Evolutionary conservation across 2,888 invertebrate species (phyloP).

Genomic region (Drosophila rellima): DNA sequence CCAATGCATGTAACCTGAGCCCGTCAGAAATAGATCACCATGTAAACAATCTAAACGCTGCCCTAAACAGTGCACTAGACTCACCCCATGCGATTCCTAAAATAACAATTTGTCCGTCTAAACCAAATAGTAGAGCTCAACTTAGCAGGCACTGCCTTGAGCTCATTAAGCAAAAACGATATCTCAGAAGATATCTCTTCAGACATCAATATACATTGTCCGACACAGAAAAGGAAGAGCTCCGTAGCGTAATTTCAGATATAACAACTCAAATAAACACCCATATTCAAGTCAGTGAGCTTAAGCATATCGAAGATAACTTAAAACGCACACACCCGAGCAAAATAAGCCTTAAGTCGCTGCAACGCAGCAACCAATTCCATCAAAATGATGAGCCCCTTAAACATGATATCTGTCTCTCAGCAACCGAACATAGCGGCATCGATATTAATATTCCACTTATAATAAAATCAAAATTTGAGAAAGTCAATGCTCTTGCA

Average conservation of each 20-base stretch:
- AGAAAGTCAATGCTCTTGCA: slow-evolving; percentile 22
- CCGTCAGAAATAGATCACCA: not conserved
- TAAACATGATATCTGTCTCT: slow-evolving; percentile 7
- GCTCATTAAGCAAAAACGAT: not conserved
- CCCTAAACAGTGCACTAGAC: not conserved
- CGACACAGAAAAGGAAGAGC: too few species aligned
- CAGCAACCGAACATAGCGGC: not conserved
- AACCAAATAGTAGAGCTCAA: not conserved
- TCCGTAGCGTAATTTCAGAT: too few species aligned
- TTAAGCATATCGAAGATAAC: too few species aligned
- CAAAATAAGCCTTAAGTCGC: too few species aligned
- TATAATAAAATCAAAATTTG: not conserved
- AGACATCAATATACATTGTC: not conserved
- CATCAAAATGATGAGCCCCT: too few species aligned
- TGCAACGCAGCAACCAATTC: too few species aligned
- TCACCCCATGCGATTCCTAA: slow-evolving; percentile 6
- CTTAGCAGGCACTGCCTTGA: not conserved
- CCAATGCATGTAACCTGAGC: not conserved
- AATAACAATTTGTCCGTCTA: not conserved
- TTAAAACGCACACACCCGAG: too few species aligned
- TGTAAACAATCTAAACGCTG: not conserved
- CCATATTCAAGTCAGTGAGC: too few species aligned
- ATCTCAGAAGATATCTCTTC: not conserved
- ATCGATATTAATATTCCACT: not conserved
- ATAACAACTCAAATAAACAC: too few species aligned